Evolutionary conservation across 2,113 vertebrate genomes (phyloP), one percentile per base, ranked within the genome.

Genomic region (Anolis sagrei): DNA sequence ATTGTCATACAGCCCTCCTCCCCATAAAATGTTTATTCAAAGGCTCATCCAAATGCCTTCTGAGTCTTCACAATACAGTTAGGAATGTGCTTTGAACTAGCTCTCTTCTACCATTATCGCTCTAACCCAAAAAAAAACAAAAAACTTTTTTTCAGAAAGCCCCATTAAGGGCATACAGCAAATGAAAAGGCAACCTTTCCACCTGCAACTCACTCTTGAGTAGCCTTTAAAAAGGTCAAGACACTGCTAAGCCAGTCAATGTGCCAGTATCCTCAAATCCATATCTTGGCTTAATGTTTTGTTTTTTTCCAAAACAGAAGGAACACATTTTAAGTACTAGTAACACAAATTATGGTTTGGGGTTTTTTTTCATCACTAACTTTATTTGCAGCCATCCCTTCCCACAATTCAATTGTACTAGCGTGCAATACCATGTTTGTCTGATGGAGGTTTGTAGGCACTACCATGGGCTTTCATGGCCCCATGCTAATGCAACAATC

Each of bases 401-500:
- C 90, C 89, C 91, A 87, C 85, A 92, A 89, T 91, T 95, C 94
- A 68, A 44, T 77, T 85, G 95, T 95, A 95, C 95, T 96, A 93
- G 94, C 95, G 95, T 96, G 96, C 91, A 95, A 93, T 95, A 90
- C 93, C 93, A 93, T 90, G 92, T 88, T 93, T 86, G 92, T 92
- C 39, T 90, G 90, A 89, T 69, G 93, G 93, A 93, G 93, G 82
- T 95, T 87, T 92, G 93, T 94, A 95, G 90, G 93, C 93, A 90
- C 90, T 95, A 94, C 95, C 95, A 93, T 91, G 85, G 94, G 89
- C 94, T 92, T 78, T 91, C 95, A 96, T 93, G 95, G 93, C 93
- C 95, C 94, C 95, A 83, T 95, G 95, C 95, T 95, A 95, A 94
- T 87, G 11, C 95, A 96, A 94, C 94, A 96, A 96, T 96, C 95